Conservation (phyloP, 2,888 invertebrate species). For the Sisyra terminalis region DNA sequence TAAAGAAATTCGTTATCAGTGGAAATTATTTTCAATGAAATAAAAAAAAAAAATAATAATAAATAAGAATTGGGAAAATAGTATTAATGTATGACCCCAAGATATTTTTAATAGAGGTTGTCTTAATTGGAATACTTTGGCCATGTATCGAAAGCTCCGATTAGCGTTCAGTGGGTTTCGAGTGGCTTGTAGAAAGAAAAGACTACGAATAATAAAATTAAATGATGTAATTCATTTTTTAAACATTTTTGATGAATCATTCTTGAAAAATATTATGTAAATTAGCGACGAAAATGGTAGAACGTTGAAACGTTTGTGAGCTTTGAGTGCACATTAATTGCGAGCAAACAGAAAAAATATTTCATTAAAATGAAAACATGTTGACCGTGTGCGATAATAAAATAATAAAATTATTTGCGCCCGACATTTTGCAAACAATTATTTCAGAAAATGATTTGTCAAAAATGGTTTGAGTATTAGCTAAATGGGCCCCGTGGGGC, state of each 20-base stretch:
- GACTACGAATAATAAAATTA: too few species aligned
- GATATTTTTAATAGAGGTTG: too few species aligned
- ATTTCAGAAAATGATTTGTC: not conserved
- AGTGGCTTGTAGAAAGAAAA: too few species aligned
- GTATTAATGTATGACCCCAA: too few species aligned
- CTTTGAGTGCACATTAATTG: not conserved
- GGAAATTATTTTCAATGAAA: not conserved
- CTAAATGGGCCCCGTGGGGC: constrained; percentile 5
- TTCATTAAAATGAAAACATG: not conserved
- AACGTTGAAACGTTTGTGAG: not conserved
- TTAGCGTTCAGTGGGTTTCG: too few species aligned
- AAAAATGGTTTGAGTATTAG: constrained; percentile 4
- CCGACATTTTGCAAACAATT: constrained; percentile 4
- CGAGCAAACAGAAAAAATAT: not conserved
- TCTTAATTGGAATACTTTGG: too few species aligned
- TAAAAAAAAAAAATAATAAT: not conserved
- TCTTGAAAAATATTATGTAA: not conserved
- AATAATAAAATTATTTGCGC: too few species aligned
- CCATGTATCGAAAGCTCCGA: too few species aligned
- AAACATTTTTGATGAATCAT: not conserved
- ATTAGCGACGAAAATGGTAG: not conserved
- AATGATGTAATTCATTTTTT: too few species aligned
- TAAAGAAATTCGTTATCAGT: not conserved
- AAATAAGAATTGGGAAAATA: not conserved
- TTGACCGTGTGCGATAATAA: too few species aligned